Percentiles rank a stretch among this genome's conserved stretches.
Evolutionary conservation across 2,888 invertebrate species (phyloP).

Genomic region (Apantesis nais): DNA sequence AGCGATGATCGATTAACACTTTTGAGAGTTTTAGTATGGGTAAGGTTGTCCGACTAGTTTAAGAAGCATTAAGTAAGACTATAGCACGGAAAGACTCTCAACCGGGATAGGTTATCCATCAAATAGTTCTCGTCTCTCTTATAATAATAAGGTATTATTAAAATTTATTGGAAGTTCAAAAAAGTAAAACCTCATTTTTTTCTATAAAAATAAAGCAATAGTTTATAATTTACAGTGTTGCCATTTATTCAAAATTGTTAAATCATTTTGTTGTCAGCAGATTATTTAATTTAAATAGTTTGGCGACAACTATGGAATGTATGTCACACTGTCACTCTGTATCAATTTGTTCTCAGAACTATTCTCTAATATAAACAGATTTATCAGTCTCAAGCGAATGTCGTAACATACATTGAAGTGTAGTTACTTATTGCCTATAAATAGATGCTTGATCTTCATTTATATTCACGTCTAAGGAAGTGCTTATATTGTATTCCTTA

Average conservation of each 20-base stretch:
- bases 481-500: too few relatives aligned
- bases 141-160: constrained; percentile 61
- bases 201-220: too few relatives aligned
- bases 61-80: constrained; percentile 74
- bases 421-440: neutral
- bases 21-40: constrained; percentile 66
- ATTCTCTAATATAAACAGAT: constrained; percentile 31
- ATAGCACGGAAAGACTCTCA: constrained; percentile 60
- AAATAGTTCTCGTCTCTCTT: constrained; percentile 64
- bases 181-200: constrained; percentile 20
- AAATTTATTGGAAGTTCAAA: constrained; percentile 42
- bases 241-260: too few relatives aligned
- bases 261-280: too few relatives aligned
- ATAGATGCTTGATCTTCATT: neutral
- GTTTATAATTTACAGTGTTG: too few relatives aligned
- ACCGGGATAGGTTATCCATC: constrained; percentile 72
- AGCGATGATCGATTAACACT: constrained; percentile 77
- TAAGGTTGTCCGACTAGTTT: constrained; percentile 70
- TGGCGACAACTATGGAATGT: too few relatives aligned
- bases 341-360: constrained; percentile 18
- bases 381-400: constrained; percentile 26
- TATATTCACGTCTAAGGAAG: too few relatives aligned
- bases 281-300: too few relatives aligned
- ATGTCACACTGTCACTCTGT: neutral
- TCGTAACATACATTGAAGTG: constrained; percentile 3